Conservation (phyloP, 2,797 vertebrate genomes). For the Xiphorhynchus erythropygius region DNA sequence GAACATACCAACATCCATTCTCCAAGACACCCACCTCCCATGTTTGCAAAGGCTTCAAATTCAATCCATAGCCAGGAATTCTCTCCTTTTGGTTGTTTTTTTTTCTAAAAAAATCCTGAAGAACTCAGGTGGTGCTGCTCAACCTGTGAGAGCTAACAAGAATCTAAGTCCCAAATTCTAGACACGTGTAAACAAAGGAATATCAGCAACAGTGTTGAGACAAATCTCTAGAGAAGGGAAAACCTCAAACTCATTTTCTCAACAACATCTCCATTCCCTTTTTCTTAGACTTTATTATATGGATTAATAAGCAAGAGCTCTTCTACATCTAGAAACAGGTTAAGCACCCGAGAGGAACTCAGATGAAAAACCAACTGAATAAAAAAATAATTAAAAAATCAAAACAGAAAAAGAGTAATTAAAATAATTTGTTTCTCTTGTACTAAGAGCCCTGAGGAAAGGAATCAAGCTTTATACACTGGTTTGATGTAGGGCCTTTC, state of each 20-base stretch:
- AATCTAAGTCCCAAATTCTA: background rate
- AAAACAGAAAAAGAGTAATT: conserved; percentile 18
- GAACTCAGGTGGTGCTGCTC: background rate
- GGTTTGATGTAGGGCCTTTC: conserved; percentile 32
- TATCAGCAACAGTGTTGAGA: background rate
- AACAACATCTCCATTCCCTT: background rate
- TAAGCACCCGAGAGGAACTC: background rate
- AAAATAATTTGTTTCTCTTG: conserved; percentile 61
- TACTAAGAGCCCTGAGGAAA: conserved; percentile 39
- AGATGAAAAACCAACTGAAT: background rate
- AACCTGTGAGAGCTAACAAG: background rate
- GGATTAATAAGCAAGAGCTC: background rate
- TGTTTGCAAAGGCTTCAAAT: background rate
- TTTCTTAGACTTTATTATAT: background rate
- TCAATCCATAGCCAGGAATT: background rate
- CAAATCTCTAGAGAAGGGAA: background rate
- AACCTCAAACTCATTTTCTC: background rate
- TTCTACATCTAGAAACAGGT: background rate
- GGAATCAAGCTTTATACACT: conserved; percentile 34
- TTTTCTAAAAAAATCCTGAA: background rate
- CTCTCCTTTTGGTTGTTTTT: background rate
- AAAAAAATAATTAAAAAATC: background rate
- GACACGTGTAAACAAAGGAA: background rate
- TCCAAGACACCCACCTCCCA: background rate
- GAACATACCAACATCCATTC: fast-evolving